Conservation (phyloP, 2,888 invertebrate genomes). For the Platycheirus rosarum region DNA sequence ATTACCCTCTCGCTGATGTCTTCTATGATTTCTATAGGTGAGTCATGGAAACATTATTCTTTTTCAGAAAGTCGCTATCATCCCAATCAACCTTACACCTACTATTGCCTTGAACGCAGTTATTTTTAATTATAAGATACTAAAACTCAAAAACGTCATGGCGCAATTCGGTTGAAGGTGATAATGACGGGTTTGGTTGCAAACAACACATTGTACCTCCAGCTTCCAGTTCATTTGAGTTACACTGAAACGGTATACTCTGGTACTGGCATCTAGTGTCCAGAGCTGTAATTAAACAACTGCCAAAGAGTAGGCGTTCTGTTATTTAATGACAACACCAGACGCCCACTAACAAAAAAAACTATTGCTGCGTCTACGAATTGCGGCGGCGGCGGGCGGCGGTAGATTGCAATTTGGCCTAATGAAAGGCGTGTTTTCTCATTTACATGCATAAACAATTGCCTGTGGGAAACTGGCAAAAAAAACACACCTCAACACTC, state of each 20-base stretch:
- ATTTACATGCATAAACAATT: constrained; percentile 55
- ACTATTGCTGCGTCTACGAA: constrained; percentile 10
- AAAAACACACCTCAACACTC: constrained; percentile 46
- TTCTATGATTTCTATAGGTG: too few species aligned
- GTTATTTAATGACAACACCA: constrained; percentile 51
- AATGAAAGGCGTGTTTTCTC: constrained; percentile 55
- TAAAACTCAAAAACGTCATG: constrained; percentile 1
- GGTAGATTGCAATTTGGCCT: constrained; percentile 42
- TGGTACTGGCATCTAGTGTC: background rate
- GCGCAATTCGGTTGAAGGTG: constrained; percentile 15
- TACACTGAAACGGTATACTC: background rate
- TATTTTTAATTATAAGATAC: background rate
- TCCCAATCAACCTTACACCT: too few species aligned
- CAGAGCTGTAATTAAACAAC: constrained; percentile 36
- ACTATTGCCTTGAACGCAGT: background rate
- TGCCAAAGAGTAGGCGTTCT: constrained; percentile 25
- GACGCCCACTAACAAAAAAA: constrained; percentile 43
- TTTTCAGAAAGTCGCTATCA: too few species aligned
- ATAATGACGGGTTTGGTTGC: constrained; percentile 33
- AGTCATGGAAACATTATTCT: too few species aligned
- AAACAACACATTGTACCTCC: background rate
- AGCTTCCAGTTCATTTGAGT: constrained; percentile 16
- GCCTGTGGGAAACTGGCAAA: constrained; percentile 20
- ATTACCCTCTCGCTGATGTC: too few species aligned
- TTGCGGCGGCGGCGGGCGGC: too few species aligned